Evolutionary conservation across 2,113 vertebrate species (phyloP).

Genomic region (Brienomyrus longianalis): DNA sequence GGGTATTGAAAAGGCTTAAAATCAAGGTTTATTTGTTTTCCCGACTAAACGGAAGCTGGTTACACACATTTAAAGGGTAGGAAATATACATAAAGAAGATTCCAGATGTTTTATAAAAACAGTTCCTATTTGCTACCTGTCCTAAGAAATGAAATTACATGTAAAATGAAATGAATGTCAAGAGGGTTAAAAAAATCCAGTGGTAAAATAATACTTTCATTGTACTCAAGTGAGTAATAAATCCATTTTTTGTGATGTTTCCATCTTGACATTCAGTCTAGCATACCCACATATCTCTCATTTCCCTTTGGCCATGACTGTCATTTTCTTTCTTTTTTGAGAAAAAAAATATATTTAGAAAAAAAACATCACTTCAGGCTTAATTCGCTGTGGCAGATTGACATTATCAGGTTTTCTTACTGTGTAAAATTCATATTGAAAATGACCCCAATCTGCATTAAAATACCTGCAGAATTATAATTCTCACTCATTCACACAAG

Average conservation of each 20-base stretch:
- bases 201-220: slow-evolving; percentile 8
- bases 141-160: neutral
- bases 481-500: neutral
- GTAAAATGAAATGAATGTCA: slow-evolving; percentile 13
- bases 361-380: neutral
- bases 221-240: neutral
- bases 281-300: neutral
- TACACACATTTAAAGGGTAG: neutral
- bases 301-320: neutral
- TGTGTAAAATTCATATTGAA: neutral
- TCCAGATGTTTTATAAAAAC: neutral
- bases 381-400: neutral
- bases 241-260: neutral
- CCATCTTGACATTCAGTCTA: slow-evolving; percentile 5
- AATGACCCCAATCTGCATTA: neutral
- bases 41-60: neutral
- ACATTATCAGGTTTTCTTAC: slow-evolving; percentile 1
- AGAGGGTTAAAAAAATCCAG: neutral
- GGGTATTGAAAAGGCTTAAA: neutral
- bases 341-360: neutral
- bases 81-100: neutral
- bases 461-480: neutral
- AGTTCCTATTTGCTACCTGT: neutral
- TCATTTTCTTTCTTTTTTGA: neutral
- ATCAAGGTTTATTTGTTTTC: neutral